These are phyloP conservation scores for Spodoptera litura DNA, from an alignment of 1,140 invertebrate species.

Conservation along the genomic window DNA sequence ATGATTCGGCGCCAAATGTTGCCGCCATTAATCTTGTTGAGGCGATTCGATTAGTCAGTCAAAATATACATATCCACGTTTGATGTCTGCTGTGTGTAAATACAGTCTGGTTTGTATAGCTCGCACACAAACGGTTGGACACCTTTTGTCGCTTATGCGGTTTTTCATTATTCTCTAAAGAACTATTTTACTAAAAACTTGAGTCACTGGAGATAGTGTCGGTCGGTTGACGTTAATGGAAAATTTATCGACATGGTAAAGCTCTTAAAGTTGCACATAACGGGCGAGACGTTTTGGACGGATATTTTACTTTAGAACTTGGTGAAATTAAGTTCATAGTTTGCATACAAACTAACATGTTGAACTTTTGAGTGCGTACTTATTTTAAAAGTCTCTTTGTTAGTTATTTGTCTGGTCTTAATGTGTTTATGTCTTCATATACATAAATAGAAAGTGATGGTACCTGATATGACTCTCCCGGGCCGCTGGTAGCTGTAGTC, in stretches of 20 bases:
- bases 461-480: conserved; percentile 87
- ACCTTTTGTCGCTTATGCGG: background rate
- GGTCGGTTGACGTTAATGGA: conserved; percentile 48
- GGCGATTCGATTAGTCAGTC: conserved; percentile 54
- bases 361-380: conserved; percentile 15
- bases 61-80: conserved; percentile 47
- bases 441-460: conserved; percentile 2
- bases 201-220: conserved; percentile 8
- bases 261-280: conserved; percentile 43
- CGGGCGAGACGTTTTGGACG: conserved; percentile 10
- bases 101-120: background rate
- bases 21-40: conserved; percentile 50
- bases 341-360: conserved; percentile 25
- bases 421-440: conserved; percentile 1
- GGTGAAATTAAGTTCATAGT: conserved; percentile 19
- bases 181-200: conserved; percentile 25
- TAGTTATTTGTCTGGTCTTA: conserved; percentile 7
- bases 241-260: conserved; percentile 58
- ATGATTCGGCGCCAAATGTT: conserved; percentile 53
- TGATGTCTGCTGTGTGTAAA: conserved; percentile 26
- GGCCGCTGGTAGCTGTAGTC: conserved; percentile 92
- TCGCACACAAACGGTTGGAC: background rate
- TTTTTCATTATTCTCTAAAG: background rate
- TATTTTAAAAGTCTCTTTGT: conserved; percentile 9
- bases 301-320: conserved; percentile 30